Percentiles rank a stretch among this genome's conserved stretches.
Evolutionary conservation across 2,888 invertebrate genomes (phyloP).

Genomic region (Hipparchia sbordonii): DNA sequence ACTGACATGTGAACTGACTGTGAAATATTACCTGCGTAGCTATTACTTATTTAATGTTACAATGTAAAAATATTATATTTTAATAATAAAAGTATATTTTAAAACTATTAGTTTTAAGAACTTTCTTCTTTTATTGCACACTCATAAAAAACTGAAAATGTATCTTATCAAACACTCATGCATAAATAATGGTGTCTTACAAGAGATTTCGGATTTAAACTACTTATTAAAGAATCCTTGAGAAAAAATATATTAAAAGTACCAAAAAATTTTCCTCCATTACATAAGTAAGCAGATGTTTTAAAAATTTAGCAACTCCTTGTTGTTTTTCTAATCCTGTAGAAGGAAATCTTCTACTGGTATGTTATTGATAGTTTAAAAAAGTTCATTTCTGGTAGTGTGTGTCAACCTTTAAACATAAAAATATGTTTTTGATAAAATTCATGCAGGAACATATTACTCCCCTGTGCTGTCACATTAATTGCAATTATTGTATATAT

Average conservation of each 20-base stretch:
- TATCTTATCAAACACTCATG: background rate
- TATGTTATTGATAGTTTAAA: no score
- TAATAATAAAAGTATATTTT: conserved; percentile 38
- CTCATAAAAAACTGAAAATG: background rate
- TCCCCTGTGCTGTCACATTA: conserved; percentile 7
- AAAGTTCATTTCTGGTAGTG: no score
- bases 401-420: background rate
- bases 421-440: background rate
- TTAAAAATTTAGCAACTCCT: no score
- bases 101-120: conserved; percentile 43
- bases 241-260: no score
- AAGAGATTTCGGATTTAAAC: no score
- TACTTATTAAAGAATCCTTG: no score
- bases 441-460: background rate
- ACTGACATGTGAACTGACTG: conserved; percentile 20
- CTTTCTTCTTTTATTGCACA: conserved; percentile 36
- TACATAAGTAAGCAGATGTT: no score
- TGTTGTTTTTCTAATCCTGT: no score
- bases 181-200: no score
- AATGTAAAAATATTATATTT: conserved; percentile 30
- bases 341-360: no score
- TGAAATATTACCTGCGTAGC: conserved; percentile 17
- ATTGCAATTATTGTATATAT: conserved; percentile 11
- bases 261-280: no score
- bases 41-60: conserved; percentile 30